Conservation (phyloP, 2,113 vertebrate species). For the Hippocampus zosterae region DNA sequence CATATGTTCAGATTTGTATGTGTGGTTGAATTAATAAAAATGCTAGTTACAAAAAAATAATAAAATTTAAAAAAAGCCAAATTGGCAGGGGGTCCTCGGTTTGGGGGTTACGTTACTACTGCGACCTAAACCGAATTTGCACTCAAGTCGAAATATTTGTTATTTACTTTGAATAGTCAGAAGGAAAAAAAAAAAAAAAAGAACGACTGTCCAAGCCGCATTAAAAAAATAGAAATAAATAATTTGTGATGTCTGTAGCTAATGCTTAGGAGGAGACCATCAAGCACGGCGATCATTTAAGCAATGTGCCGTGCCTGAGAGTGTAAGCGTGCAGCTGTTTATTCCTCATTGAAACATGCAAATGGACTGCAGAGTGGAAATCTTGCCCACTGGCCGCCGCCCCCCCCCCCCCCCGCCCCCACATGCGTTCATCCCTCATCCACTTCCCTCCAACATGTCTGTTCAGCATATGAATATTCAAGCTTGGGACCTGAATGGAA, state of each 20-base stretch:
- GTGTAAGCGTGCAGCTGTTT: conserved; percentile 15
- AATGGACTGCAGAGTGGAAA: conserved; percentile 11
- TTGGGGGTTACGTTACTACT: too few relatives aligned
- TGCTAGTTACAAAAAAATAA: too few relatives aligned
- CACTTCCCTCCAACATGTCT: background rate
- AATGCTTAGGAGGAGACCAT: conserved; percentile 22
- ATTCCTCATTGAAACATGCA: conserved; percentile 10
- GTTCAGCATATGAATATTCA: conserved; percentile 28
- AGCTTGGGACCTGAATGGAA: background rate
- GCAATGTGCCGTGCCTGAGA: background rate
- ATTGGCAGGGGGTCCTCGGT: too few relatives aligned
- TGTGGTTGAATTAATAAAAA: too few relatives aligned
- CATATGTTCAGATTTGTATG: too few relatives aligned
- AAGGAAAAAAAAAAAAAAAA: background rate
- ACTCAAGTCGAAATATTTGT: too few relatives aligned
- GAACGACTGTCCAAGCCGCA: too few relatives aligned
- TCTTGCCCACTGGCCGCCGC: background rate
- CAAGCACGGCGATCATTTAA: conserved; percentile 18
- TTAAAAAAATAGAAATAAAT: background rate
- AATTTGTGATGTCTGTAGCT: background rate
- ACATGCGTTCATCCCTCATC: conserved; percentile 13
- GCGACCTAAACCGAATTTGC: too few relatives aligned
- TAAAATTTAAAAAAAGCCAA: too few relatives aligned
- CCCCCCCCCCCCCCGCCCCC: background rate
- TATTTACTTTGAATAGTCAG: too few relatives aligned